Percentiles rank a stretch among this genome's conserved stretches.
Evolutionary conservation across 2,797 vertebrate species (phyloP).

Genomic region (Onychomys arenicola): DNA sequence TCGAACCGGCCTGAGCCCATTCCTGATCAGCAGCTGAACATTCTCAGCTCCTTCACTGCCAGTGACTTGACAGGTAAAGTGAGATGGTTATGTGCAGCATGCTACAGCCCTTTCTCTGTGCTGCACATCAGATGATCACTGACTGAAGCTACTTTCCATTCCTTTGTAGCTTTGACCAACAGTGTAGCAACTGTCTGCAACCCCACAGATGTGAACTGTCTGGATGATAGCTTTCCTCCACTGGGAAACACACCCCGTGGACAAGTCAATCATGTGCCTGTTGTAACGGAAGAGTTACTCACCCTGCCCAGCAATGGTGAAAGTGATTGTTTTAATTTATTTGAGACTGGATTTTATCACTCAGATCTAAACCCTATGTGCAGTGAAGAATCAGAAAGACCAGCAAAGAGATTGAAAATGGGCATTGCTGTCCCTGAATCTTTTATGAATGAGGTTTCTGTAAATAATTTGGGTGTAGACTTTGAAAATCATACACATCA

Average conservation of each 20-base stretch:
- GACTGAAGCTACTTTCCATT: slow-evolving; percentile 20
- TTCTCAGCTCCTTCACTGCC: slow-evolving; percentile 98
- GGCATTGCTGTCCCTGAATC: slow-evolving; percentile 93
- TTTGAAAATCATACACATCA: slow-evolving; percentile 95
- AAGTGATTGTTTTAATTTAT: slow-evolving; percentile 96
- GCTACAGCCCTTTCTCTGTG: not conserved
- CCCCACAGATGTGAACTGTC: slow-evolving; percentile 92
- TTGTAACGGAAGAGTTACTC: slow-evolving; percentile 93
- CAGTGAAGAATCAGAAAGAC: slow-evolving; percentile 95
- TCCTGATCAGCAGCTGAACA: slow-evolving; percentile 95
- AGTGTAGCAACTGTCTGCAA: slow-evolving; percentile 95
- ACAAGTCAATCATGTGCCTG: slow-evolving; percentile 92
- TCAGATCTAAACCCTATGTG: slow-evolving; percentile 94
- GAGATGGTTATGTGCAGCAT: not conserved
- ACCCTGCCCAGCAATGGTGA: slow-evolving; percentile 93
- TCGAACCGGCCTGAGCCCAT: slow-evolving; percentile 92
- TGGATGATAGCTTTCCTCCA: slow-evolving; percentile 94
- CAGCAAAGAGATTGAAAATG: slow-evolving; percentile 97
- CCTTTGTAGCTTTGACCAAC: slow-evolving; percentile 93
- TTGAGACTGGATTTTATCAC: slow-evolving; percentile 97
- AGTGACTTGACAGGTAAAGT: slow-evolving; percentile 96
- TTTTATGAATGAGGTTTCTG: slow-evolving; percentile 96
- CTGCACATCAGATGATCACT: not conserved
- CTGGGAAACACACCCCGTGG: slow-evolving; percentile 94
- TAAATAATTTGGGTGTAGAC: slow-evolving; percentile 95